Conservation (phyloP, 2,888 invertebrate genomes). For the Stenchaetothrips biformis region DNA sequence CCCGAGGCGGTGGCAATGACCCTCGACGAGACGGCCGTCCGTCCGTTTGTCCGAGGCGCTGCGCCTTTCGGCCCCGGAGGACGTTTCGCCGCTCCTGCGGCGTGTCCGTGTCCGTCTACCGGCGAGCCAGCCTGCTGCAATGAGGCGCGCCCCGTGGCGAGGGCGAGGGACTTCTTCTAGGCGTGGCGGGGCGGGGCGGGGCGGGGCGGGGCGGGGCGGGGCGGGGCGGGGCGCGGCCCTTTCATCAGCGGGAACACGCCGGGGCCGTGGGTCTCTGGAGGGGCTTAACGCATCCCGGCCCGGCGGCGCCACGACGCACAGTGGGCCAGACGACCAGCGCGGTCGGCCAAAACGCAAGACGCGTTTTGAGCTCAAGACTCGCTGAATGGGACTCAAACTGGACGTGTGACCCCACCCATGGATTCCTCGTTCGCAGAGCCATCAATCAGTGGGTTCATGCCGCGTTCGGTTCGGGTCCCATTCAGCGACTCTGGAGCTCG, state of each 20-base stretch:
- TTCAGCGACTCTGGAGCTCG: no score
- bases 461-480: no score
- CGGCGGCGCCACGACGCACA: neutral
- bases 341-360: no score
- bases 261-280: neutral
- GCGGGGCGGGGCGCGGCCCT: neutral
- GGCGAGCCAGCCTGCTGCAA: neutral
- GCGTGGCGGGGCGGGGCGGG: neutral
- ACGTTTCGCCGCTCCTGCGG: no score
- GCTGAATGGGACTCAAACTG: no score
- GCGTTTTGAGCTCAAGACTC: neutral
- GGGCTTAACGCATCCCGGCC: neutral
- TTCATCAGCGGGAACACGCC: no score
- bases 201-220: constrained; percentile 10
- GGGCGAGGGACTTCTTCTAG: neutral
- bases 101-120: no score
- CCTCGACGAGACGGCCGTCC: neutral
- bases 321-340: no score
- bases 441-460: no score
- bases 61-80: neutral
- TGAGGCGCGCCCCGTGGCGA: neutral
- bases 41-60: neutral
- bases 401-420: no score
- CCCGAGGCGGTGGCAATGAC: no score
- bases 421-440: no score